phyloP scores from a whole-genome alignment of 2,113 vertebrate genomes.

The Tautogolabrus adspersus region DNA sequence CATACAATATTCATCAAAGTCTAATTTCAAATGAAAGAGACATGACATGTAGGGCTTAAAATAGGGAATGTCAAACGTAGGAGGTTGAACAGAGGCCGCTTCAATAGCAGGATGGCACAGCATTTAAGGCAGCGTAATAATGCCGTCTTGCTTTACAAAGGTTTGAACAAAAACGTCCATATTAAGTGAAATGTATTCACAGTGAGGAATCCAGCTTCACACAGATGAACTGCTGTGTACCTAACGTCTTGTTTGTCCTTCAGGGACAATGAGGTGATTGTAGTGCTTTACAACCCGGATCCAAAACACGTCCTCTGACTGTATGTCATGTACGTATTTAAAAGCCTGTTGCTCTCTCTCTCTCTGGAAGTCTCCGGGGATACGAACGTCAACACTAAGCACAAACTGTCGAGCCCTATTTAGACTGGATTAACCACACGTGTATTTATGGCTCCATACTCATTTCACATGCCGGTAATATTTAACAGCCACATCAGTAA shows the following conservation, averaged over 20 bases:
- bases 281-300: neutral
- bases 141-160: constrained; percentile 16
- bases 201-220: constrained; percentile 13
- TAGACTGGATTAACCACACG: constrained; percentile 48
- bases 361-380: constrained; percentile 23
- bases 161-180: constrained; percentile 8
- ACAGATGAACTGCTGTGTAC: constrained; percentile 10
- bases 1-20: constrained; percentile 82
- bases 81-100: constrained; percentile 57
- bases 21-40: constrained; percentile 79
- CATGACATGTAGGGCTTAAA: constrained; percentile 65
- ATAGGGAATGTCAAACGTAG: constrained; percentile 66
- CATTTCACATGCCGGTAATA: constrained; percentile 23
- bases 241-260: constrained; percentile 30
- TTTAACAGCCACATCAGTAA: constrained; percentile 28
- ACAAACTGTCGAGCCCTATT: constrained; percentile 29
- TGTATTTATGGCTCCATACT: constrained; percentile 18
- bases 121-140: constrained; percentile 24
- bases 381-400: constrained; percentile 32
- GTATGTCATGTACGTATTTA: constrained; percentile 9
- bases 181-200: constrained; percentile 14
- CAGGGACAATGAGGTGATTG: constrained; percentile 10
- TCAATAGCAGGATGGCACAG: constrained; percentile 16
- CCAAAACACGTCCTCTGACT: constrained; percentile 19
- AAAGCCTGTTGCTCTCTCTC: neutral